Percentiles rank a stretch among this genome's conserved stretches.
These are phyloP conservation scores for Propithecus perrieri DNA, from an alignment of 2,797 vertebrate species.

Conservation along the genomic window DNA sequence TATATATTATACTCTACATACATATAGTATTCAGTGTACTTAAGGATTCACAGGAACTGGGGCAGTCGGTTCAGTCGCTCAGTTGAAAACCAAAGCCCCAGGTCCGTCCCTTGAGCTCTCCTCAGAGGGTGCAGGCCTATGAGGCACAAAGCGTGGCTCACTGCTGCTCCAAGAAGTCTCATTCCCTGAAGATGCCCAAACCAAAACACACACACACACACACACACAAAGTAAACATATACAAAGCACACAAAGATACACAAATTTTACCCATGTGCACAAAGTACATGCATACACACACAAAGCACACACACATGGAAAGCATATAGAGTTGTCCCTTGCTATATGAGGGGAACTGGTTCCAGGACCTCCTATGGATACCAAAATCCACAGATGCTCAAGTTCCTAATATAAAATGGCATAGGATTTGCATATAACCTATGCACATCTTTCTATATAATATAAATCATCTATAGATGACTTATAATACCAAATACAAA, in stretches of 20 bases:
- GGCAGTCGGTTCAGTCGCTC: background rate
- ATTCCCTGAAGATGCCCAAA: background rate
- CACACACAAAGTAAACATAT: background rate
- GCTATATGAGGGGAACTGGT: background rate
- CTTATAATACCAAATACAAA: background rate
- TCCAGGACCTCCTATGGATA: background rate
- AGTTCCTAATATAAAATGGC: background rate
- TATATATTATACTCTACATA: fast-evolving
- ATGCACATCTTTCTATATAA: background rate
- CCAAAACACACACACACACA: background rate
- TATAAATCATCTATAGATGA: background rate
- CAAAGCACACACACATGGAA: background rate
- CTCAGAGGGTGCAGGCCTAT: background rate
- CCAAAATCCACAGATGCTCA: background rate
- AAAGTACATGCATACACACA: background rate
- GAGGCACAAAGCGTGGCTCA: background rate
- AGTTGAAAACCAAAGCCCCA: background rate
- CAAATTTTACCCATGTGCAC: background rate
- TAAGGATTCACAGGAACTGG: background rate
- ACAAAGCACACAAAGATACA: background rate
- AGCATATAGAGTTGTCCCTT: background rate
- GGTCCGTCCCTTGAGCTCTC: background rate
- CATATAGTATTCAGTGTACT: background rate
- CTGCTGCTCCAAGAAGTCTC: background rate
- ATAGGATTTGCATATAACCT: background rate